Conservation (phyloP, 1,140 invertebrate genomes). For the Ridgeia piscesae region DNA sequence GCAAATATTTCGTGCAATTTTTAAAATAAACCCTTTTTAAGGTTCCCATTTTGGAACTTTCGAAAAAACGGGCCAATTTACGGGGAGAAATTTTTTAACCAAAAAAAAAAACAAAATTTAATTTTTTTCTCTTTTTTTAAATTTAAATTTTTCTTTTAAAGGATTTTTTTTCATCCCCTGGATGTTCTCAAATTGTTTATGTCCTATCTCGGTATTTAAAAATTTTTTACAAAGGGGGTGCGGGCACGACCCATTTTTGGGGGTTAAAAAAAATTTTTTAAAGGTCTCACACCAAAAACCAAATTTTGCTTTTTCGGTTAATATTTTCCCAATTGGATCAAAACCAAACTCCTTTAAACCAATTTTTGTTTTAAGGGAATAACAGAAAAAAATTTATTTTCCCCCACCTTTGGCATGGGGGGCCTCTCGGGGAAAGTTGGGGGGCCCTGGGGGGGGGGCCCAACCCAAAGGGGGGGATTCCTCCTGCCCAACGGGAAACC, state of each 20-base stretch:
- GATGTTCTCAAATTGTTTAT: too few species aligned
- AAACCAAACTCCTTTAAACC: not conserved
- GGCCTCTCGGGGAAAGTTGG: slow-evolving; percentile 64
- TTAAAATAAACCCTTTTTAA: not conserved
- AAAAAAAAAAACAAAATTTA: too few species aligned
- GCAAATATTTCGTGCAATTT: not conserved
- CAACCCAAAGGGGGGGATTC: slow-evolving; percentile 62
- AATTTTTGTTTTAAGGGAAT: not conserved
- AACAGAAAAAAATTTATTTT: slow-evolving; percentile 30
- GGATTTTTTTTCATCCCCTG: too few species aligned
- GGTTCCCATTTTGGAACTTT: not conserved
- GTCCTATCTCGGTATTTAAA: too few species aligned
- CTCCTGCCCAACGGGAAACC: slow-evolving; percentile 42
- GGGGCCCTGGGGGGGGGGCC: slow-evolving; percentile 66
- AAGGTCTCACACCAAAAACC: too few species aligned
- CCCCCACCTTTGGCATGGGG: not conserved
- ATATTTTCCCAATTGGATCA: not conserved
- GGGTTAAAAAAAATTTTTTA: too few species aligned
- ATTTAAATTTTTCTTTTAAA: too few species aligned
- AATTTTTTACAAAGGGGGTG: too few species aligned
- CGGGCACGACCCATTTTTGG: too few species aligned
- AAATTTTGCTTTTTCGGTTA: too few species aligned
- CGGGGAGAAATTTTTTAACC: not conserved
- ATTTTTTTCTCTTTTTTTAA: too few species aligned
- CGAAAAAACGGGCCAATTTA: not conserved